A percentile compares a stretch with the other conserved stretches of the same genome.
Evolutionary conservation across 2,113 vertebrate species (phyloP).

Genomic region (Orthonyx spaldingii): DNA sequence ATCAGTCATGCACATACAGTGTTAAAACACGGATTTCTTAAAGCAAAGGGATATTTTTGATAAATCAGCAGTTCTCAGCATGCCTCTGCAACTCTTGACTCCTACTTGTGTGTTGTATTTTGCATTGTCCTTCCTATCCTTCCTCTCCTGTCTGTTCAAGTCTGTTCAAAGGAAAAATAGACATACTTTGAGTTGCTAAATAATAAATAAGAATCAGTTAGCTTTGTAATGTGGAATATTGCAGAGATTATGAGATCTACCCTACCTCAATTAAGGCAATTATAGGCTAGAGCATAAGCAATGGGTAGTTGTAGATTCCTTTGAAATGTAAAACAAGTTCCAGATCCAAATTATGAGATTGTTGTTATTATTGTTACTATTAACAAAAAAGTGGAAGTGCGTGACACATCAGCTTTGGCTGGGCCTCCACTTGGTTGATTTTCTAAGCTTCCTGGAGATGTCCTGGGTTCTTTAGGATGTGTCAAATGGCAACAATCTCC

Average conservation of each 20-base stretch:
- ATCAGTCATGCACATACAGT: neutral
- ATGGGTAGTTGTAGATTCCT: accelerated
- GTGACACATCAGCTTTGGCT: neutral
- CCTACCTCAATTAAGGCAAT: neutral
- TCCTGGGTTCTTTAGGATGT: neutral
- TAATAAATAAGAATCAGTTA: neutral
- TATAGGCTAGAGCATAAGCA: neutral
- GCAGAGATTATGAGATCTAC: neutral
- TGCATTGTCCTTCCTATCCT: neutral
- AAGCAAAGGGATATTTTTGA: neutral
- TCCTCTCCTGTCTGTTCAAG: too few species aligned
- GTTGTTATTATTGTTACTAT: neutral
- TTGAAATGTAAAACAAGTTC: neutral
- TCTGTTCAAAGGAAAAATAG: neutral
- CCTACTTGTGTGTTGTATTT: neutral
- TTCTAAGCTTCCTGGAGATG: neutral
- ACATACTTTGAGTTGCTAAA: neutral
- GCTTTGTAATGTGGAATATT: neutral
- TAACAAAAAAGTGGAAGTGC: neutral
- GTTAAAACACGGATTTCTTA: neutral
- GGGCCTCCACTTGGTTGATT: neutral
- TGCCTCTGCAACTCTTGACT: neutral
- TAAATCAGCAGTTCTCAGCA: neutral
- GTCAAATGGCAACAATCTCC: neutral
- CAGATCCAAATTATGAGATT: neutral